Evolutionary conservation across 2,888 invertebrate species (phyloP).

Genomic region (Eurois occulta): DNA sequence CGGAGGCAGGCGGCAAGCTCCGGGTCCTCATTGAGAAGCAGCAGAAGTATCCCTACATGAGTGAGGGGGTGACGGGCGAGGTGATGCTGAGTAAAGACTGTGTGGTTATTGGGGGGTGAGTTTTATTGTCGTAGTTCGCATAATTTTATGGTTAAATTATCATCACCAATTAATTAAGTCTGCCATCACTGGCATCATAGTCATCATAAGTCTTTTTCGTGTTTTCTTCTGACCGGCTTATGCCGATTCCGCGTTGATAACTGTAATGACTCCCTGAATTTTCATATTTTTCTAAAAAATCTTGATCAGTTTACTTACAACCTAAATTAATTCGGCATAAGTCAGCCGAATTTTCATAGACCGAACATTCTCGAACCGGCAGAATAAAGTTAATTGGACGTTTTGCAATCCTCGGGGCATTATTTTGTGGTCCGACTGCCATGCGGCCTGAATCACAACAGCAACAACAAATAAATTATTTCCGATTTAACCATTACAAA

Average conservation of each 20-base stretch:
- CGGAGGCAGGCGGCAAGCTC: slow-evolving; percentile 72
- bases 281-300: no score
- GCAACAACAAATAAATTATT: neutral
- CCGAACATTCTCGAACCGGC: no score
- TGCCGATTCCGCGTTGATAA: no score
- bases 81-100: slow-evolving; percentile 94
- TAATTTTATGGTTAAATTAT: neutral
- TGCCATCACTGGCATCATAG: neutral
- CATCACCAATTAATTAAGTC: neutral
- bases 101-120: slow-evolving; percentile 92
- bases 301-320: no score
- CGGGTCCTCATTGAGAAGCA: slow-evolving; percentile 88
- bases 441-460: neutral
- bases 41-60: slow-evolving; percentile 91
- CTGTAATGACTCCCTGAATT: no score
- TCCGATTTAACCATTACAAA: neutral
- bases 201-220: no score
- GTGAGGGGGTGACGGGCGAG: slow-evolving; percentile 96
- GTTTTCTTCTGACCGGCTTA: no score
- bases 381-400: no score
- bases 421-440: no score
- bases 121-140: neutral
- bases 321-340: no score
- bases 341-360: no score
- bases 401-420: no score